A percentile compares a stretch with the other conserved stretches of the same genome.
These are phyloP conservation scores for Phrynocephalus versicolor DNA, from an alignment of 2,113 vertebrate genomes.

Conservation along the genomic window DNA sequence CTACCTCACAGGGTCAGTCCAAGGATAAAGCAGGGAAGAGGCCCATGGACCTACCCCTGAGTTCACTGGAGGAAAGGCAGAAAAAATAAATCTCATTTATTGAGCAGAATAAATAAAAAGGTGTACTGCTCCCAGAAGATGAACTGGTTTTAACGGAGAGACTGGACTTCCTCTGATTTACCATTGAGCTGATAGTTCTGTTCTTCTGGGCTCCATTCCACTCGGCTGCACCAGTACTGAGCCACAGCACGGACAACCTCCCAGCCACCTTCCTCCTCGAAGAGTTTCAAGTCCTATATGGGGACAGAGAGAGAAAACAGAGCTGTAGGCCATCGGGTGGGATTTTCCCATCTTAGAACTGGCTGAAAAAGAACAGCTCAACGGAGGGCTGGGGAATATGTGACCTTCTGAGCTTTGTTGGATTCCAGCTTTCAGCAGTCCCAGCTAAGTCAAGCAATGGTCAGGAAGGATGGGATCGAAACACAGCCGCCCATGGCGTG, in stretches of 20 bases:
- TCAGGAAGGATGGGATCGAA: too few relatives aligned
- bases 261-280: constrained; percentile 82
- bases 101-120: background rate
- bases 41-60: too few relatives aligned
- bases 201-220: constrained; percentile 81
- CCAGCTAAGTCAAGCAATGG: too few relatives aligned
- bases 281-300: constrained; percentile 86
- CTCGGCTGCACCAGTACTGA: constrained; percentile 93
- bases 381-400: background rate
- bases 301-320: background rate
- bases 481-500: background rate
- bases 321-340: background rate
- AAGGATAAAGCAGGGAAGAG: too few relatives aligned
- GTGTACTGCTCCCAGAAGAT: background rate
- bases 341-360: background rate
- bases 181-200: constrained; percentile 86
- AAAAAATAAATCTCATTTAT: too few relatives aligned
- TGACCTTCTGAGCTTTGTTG: background rate
- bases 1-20: too few relatives aligned
- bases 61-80: too few relatives aligned
- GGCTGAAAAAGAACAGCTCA: background rate
- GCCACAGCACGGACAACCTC: constrained; percentile 85
- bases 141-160: background rate
- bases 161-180: constrained; percentile 5
- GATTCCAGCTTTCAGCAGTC: background rate